These are phyloP conservation scores for Drosophila yooni DNA, from an alignment of 2,888 invertebrate species.

Conservation along the genomic window DNA sequence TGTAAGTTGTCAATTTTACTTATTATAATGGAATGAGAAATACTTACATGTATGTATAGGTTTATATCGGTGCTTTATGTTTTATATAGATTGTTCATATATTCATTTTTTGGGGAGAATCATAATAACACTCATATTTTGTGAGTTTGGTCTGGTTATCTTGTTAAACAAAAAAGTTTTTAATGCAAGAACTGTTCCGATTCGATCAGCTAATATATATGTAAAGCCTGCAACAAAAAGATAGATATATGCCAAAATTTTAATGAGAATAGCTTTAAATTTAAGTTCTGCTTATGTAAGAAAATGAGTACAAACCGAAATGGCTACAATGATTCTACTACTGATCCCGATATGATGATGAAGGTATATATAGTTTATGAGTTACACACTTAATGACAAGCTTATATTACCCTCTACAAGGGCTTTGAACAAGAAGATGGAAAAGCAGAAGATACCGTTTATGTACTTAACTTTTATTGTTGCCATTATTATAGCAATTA, in stretches of 20 bases:
- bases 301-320: neutral
- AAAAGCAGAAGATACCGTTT: neutral
- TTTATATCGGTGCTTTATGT: neutral
- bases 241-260: neutral
- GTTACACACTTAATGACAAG: neutral
- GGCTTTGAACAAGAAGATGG: neutral
- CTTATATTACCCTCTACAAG: neutral
- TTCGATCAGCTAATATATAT: too few species aligned
- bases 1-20: neutral
- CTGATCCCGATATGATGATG: neutral
- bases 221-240: too few species aligned
- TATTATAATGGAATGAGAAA: neutral
- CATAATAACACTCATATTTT: neutral
- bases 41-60: neutral
- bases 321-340: neutral
- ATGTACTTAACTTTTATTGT: constrained; percentile 30
- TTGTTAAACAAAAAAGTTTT: neutral
- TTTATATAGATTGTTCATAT: neutral
- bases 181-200: neutral
- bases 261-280: neutral
- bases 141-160: neutral
- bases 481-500: constrained; percentile 44
- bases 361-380: neutral
- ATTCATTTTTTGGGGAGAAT: too few species aligned
- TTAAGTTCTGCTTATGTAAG: neutral